Evolutionary conservation across 2,888 invertebrate genomes (phyloP).

Genomic region (Laothoe populi): DNA sequence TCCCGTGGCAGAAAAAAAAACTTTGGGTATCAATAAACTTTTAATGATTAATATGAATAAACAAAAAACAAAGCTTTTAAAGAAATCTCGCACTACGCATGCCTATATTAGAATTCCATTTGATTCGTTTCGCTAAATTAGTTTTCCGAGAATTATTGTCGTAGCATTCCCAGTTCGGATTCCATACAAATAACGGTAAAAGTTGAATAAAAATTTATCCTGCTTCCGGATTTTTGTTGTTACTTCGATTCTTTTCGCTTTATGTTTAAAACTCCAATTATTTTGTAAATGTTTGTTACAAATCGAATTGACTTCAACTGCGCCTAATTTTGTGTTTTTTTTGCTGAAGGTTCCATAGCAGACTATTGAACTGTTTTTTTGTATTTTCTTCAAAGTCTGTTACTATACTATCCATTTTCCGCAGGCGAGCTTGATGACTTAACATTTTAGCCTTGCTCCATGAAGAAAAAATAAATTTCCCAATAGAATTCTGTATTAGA

Average conservation of each 20-base stretch:
- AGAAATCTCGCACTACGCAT: not conserved
- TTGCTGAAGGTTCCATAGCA: too few species aligned
- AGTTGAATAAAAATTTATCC: constrained; percentile 14
- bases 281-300: not conserved
- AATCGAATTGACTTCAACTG: not conserved
- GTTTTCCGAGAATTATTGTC: constrained; percentile 26
- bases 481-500: too few species aligned
- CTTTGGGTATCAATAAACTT: too few species aligned
- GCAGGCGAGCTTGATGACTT: too few species aligned
- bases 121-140: constrained; percentile 25
- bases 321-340: too few species aligned
- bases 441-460: too few species aligned
- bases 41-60: too few species aligned
- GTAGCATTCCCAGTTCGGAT: not conserved
- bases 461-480: too few species aligned
- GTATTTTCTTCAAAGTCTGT: too few species aligned
- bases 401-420: too few species aligned
- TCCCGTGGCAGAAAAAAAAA: too few species aligned
- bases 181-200: constrained; percentile 7
- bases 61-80: not conserved
- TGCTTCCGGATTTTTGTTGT: not conserved
- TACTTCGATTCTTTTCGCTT: not conserved
- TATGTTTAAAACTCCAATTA: constrained; percentile 1
- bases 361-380: too few species aligned
- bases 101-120: constrained; percentile 13